Percentiles rank a stretch among this genome's conserved stretches.
These are phyloP conservation scores for Babylonia areolata DNA, from an alignment of 1,140 invertebrate genomes.

Conservation along the genomic window DNA sequence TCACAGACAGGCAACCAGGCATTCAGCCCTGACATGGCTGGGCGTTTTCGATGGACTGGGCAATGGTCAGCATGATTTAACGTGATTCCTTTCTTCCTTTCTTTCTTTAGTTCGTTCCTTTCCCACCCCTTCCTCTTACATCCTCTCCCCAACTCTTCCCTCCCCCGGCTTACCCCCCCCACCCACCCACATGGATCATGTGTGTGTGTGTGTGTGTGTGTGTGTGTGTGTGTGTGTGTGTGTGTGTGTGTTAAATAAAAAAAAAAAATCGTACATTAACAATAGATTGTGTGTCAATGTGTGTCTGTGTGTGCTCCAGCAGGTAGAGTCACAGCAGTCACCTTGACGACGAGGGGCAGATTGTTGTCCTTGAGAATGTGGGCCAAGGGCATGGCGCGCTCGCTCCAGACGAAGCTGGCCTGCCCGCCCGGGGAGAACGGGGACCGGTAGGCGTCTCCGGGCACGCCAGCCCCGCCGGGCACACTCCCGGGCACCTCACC, in stretches of 20 bases:
- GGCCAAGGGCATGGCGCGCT: slow-evolving; percentile 43
- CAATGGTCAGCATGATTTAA: too few species aligned
- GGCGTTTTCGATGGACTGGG: too few species aligned
- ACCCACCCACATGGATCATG: too few species aligned
- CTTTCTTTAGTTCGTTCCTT: background rate
- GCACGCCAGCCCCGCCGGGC: background rate
- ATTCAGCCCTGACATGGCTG: too few species aligned
- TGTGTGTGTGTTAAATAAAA: too few species aligned
- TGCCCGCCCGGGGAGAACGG: slow-evolving; percentile 22
- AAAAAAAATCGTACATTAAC: background rate
- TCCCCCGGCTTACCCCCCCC: background rate
- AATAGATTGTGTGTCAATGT: too few species aligned
- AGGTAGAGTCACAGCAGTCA: slow-evolving; percentile 23
- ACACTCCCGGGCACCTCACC: too few species aligned
- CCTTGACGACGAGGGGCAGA: slow-evolving; percentile 57
- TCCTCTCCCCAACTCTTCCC: background rate
- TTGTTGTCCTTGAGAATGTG: slow-evolving; percentile 50
- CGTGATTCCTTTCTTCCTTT: too few species aligned
- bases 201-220: too few species aligned
- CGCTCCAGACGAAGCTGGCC: slow-evolving; percentile 47
- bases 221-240: too few species aligned
- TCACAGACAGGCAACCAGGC: too few species aligned
- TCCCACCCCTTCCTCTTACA: background rate
- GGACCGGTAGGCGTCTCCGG: slow-evolving; percentile 37
- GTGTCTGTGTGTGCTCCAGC: too few species aligned